These are phyloP conservation scores for Chlorocebus sabaeus DNA, from an alignment of 2,113 vertebrate genomes.

Conservation along the genomic window DNA sequence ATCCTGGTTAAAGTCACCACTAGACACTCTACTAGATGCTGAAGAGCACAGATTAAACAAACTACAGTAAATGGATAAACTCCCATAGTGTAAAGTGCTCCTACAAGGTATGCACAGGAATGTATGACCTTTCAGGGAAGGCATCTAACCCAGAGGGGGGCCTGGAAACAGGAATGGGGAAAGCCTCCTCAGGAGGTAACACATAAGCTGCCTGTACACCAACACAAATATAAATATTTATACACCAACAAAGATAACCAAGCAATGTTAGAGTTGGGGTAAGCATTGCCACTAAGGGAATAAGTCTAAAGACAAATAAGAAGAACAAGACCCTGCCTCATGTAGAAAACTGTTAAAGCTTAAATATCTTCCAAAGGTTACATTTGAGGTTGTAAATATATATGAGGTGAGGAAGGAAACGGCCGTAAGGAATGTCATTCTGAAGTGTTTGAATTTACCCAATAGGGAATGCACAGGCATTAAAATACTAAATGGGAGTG, in stretches of 20 bases:
- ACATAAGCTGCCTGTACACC: background rate
- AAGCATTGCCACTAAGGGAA: accelerated
- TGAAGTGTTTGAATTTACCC: background rate
- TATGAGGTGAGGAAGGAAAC: background rate
- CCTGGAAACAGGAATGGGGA: background rate
- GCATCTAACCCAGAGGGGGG: background rate
- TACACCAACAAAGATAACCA: background rate
- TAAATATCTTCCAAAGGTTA: background rate
- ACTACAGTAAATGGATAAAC: background rate
- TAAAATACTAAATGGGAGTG: background rate
- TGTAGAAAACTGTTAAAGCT: background rate
- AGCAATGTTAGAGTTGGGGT: accelerated
- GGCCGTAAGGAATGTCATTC: background rate
- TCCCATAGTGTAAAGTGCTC: background rate
- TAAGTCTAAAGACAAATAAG: background rate
- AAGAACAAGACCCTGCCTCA: background rate
- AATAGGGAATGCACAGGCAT: background rate
- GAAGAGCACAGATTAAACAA: background rate
- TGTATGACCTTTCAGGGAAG: background rate
- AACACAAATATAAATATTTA: background rate
- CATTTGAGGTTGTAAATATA: background rate
- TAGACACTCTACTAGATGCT: background rate
- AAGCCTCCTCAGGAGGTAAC: background rate
- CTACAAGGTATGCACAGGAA: background rate
- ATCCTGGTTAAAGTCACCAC: background rate